Percentiles rank a stretch among this genome's conserved stretches.
Evolutionary conservation across 2,888 invertebrate species (phyloP).

Genomic region (Pristionchus maxplancki): DNA sequence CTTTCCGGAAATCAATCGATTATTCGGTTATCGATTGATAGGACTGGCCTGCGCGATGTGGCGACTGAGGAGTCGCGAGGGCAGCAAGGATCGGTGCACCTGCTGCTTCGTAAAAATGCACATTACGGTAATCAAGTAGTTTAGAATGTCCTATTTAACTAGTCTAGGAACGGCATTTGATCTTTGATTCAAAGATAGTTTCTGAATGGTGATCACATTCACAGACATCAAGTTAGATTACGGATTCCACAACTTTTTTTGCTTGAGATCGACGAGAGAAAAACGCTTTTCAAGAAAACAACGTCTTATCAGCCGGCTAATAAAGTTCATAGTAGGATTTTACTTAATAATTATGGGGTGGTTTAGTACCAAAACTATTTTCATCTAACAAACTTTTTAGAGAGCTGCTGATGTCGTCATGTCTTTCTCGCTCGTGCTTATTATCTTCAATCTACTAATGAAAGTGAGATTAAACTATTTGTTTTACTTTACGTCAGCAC

Average conservation of each 20-base stretch:
- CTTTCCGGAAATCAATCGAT: neutral
- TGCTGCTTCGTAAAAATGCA: slow-evolving; percentile 6
- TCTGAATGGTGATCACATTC: too few relatives aligned
- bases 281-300: too few relatives aligned
- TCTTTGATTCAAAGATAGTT: too few relatives aligned
- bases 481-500: too few relatives aligned
- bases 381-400: neutral
- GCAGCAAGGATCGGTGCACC: neutral
- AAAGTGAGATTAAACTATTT: neutral
- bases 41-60: neutral
- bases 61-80: slow-evolving; percentile 30
- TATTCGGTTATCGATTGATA: neutral
- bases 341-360: too few relatives aligned
- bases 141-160: neutral
- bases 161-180: neutral
- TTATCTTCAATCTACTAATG: slow-evolving; percentile 45
- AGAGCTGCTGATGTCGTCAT: slow-evolving; percentile 13
- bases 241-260: too few relatives aligned
- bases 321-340: too few relatives aligned
- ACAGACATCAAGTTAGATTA: too few relatives aligned
- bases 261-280: too few relatives aligned
- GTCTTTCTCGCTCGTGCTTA: slow-evolving; percentile 38
- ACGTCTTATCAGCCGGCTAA: too few relatives aligned
- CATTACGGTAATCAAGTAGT: slow-evolving; percentile 8
- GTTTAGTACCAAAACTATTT: too few relatives aligned